Evolutionary conservation across 2,888 invertebrate species (phyloP).

Genomic region (Brachyptera putata): DNA sequence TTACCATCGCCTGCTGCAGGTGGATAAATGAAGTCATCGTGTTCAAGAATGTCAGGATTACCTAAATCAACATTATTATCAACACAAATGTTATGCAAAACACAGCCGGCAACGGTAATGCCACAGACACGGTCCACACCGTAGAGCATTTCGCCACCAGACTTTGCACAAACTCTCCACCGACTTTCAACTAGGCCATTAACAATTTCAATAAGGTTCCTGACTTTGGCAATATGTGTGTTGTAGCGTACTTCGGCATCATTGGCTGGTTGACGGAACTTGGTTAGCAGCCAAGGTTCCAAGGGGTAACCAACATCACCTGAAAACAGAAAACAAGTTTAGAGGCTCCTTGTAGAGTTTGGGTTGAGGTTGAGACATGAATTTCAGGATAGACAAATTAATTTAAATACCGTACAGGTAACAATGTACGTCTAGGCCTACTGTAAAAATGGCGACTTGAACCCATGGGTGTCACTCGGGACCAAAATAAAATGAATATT

Average conservation of each 20-base stretch:
- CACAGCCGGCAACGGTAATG: not conserved
- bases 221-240: not conserved
- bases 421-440: too few species aligned
- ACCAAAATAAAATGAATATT: too few species aligned
- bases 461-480: too few species aligned
- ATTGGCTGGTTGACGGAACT: not conserved
- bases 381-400: too few species aligned
- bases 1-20: not conserved
- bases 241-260: not conserved
- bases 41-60: too few species aligned
- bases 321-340: not conserved
- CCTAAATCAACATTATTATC: not conserved
- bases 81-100: not conserved
- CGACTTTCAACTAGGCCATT: not conserved
- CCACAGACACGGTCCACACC: not conserved
- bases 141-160: too few species aligned
- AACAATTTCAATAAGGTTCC: slow-evolving; percentile 1
- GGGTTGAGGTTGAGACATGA: too few species aligned
- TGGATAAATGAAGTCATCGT: too few species aligned
- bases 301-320: not conserved
- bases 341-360: too few species aligned
- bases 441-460: too few species aligned
- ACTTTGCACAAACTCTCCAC: not conserved
- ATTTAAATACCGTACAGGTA: too few species aligned
- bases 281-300: slow-evolving; percentile 9